phyloP scores from a whole-genome alignment of 2,888 invertebrate genomes.

The Pristionchus japonicus region DNA sequence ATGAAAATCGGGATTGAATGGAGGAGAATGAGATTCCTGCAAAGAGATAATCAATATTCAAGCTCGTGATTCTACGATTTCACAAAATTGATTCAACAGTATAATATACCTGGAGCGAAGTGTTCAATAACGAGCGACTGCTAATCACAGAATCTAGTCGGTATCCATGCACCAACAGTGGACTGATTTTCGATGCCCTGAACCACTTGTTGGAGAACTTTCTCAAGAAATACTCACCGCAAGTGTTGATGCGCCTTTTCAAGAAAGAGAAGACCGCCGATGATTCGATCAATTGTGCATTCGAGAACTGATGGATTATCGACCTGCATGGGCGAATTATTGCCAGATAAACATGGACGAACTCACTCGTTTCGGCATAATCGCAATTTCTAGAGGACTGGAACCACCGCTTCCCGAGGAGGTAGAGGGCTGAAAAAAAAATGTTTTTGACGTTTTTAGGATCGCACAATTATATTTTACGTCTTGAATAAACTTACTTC shows the following conservation, averaged over 20 bases:
- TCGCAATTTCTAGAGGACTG: not conserved
- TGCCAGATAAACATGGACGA: too few relatives aligned
- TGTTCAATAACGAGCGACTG: not conserved
- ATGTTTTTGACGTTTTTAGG: not conserved
- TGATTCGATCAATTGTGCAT: not conserved
- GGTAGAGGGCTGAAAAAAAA: not conserved
- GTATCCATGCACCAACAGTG: not conserved
- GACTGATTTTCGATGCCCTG: not conserved
- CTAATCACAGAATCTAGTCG: not conserved
- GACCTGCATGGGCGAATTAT: not conserved
- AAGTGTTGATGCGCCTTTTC: slow-evolving; percentile 1
- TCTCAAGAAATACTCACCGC: not conserved
- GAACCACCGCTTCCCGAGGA: not conserved
- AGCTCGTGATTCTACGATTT: not conserved
- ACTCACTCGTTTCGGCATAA: not conserved
- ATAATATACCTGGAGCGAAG: not conserved
- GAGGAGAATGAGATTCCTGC: not conserved
- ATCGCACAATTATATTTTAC: not conserved
- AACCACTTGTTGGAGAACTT: too few relatives aligned
- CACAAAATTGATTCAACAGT: not conserved
- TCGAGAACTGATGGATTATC: not conserved
- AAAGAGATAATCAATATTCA: not conserved
- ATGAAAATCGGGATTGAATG: not conserved
- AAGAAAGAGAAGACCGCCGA: not conserved
- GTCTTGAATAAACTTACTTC: not conserved